phyloP scores from a whole-genome alignment of 2,113 vertebrate genomes.

The Crotalus helleri region DNA sequence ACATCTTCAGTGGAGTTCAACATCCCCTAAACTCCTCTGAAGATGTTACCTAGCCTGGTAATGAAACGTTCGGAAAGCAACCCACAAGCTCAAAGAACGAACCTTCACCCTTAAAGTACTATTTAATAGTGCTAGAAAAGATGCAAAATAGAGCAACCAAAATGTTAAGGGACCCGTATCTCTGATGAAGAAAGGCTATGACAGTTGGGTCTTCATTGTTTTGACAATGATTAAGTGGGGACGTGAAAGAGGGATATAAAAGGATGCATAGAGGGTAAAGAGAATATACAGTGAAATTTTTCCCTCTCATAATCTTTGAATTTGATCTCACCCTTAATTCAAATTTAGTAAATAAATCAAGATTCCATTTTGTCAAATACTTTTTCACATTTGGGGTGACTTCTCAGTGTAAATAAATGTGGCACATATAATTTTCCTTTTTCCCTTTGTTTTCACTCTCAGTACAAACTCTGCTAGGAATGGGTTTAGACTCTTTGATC shows the following conservation, averaged over 20 bases:
- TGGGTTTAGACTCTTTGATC: background rate
- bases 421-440: background rate
- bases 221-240: background rate
- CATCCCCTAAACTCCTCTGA: too few species aligned
- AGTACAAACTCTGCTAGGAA: background rate
- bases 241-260: background rate
- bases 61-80: too few species aligned
- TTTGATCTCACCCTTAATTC: background rate
- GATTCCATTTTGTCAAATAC: background rate
- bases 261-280: background rate
- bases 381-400: background rate
- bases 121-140: background rate
- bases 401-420: background rate
- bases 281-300: background rate
- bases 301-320: background rate
- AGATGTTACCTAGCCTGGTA: too few species aligned
- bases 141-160: background rate
- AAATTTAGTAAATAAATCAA: background rate
- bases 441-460: background rate
- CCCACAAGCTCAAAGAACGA: too few species aligned
- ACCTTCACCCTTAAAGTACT: too few species aligned
- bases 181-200: background rate
- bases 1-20: too few species aligned
- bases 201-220: background rate
- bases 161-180: background rate